Conservation (phyloP, 2,888 invertebrate genomes). For the Drosophila ustulata region DNA sequence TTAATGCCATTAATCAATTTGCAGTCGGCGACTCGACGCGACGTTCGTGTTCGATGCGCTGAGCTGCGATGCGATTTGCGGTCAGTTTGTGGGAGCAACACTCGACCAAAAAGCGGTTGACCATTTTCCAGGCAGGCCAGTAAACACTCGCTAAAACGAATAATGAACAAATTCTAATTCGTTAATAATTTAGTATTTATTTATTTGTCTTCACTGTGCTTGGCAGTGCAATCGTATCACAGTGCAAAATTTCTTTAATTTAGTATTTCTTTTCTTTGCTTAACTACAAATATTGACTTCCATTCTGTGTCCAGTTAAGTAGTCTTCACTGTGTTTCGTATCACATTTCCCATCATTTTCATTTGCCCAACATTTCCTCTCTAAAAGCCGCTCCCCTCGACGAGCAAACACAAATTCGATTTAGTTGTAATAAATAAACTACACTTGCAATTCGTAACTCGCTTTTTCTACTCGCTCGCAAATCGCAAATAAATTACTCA, state of each 20-base stretch:
- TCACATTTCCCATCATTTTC: constrained; percentile 46
- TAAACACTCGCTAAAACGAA: constrained; percentile 29
- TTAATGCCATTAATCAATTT: constrained; percentile 77
- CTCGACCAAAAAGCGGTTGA: constrained; percentile 29
- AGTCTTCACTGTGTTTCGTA: constrained; percentile 28
- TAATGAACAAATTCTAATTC: background rate
- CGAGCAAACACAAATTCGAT: constrained; percentile 39
- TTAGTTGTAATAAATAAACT: constrained; percentile 52
- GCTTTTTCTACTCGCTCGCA: constrained; percentile 1
- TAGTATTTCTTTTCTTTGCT: too few relatives aligned
- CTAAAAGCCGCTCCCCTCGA: constrained; percentile 7
- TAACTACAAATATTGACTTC: too few relatives aligned
- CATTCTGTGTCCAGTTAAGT: background rate
- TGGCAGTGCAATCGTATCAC: too few relatives aligned
- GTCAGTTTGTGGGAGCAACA: constrained; percentile 51
- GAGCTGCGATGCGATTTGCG: constrained; percentile 34
- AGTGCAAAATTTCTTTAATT: too few relatives aligned
- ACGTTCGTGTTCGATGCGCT: constrained; percentile 39
- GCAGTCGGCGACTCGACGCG: constrained; percentile 43
- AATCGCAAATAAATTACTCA: constrained; percentile 18
- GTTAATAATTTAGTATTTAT: too few relatives aligned
- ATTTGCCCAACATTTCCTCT: constrained; percentile 20
- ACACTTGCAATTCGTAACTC: constrained; percentile 29
- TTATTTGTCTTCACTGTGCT: too few relatives aligned
- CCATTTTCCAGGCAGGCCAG: constrained; percentile 21